phyloP scores from a whole-genome alignment of 2,888 invertebrate species.

The Andricus curvator region DNA sequence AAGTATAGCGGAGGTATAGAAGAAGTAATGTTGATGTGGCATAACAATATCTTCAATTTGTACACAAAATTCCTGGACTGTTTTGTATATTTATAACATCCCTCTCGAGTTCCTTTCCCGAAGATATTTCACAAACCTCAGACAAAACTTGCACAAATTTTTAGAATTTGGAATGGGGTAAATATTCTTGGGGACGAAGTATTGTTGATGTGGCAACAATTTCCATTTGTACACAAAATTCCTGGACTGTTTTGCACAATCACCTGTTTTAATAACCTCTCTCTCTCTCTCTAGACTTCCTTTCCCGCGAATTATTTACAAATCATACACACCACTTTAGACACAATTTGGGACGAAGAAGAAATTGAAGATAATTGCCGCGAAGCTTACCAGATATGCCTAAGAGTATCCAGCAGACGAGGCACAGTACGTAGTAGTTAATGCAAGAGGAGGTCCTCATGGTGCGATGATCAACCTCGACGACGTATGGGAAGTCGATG shows the following conservation, averaged over 20 bases:
- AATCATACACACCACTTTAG: no score
- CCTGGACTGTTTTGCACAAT: no score
- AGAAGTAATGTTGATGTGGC: not conserved
- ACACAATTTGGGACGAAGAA: not conserved
- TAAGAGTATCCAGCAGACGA: conserved; percentile 76
- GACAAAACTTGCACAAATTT: no score
- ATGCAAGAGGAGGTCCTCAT: conserved; percentile 77
- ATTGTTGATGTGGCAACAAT: not conserved
- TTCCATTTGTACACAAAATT: no score
- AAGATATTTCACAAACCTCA: no score
- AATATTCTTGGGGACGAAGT: not conserved
- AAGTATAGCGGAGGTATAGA: not conserved
- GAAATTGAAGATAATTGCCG: not conserved
- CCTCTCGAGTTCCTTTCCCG: no score
- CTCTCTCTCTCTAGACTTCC: no score
- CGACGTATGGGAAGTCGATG: conserved; percentile 61
- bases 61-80: no score
- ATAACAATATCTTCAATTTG: not conserved
- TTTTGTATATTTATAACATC: no score
- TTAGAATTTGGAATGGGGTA: not conserved
- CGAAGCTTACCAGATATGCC: conserved; percentile 75
- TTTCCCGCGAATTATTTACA: no score
- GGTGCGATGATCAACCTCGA: conserved; percentile 65
- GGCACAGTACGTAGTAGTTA: conserved; percentile 77
- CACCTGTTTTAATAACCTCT: no score